Conservation (phyloP, 2,888 invertebrate genomes). For the Sarcophaga rosellei region DNA sequence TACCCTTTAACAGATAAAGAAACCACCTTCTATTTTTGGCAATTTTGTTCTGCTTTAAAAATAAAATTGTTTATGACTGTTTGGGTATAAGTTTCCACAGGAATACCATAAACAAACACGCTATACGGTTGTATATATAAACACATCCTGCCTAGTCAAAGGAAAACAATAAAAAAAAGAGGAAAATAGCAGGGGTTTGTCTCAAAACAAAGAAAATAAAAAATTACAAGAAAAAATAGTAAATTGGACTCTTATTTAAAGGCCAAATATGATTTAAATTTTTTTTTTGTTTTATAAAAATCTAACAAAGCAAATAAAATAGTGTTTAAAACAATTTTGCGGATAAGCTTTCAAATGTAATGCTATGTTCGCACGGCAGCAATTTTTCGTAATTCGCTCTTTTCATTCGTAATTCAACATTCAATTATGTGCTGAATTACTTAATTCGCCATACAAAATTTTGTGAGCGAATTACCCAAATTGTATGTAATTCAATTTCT, state of each 20-base stretch:
- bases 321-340: no score
- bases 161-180: not conserved
- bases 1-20: not conserved
- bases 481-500: no score
- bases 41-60: not conserved
- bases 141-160: not conserved
- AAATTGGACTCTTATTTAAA: not conserved
- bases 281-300: not conserved
- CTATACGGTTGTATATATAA: conserved; percentile 15
- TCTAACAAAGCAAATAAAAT: not conserved
- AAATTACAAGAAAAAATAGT: not conserved
- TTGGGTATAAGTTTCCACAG: not conserved
- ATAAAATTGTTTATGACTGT: no score
- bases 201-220: no score
- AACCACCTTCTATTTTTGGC: conserved; percentile 50
- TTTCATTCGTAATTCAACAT: no score
- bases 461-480: no score
- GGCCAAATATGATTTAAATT: not conserved
- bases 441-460: no score
- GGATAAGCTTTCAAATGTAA: no score
- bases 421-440: no score
- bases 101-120: conserved; percentile 29
- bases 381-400: no score
- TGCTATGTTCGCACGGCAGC: no score
- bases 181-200: not conserved